These are phyloP conservation scores for Gastracanthus pulcherrimus DNA, from an alignment of 2,888 invertebrate genomes.

Conservation along the genomic window DNA sequence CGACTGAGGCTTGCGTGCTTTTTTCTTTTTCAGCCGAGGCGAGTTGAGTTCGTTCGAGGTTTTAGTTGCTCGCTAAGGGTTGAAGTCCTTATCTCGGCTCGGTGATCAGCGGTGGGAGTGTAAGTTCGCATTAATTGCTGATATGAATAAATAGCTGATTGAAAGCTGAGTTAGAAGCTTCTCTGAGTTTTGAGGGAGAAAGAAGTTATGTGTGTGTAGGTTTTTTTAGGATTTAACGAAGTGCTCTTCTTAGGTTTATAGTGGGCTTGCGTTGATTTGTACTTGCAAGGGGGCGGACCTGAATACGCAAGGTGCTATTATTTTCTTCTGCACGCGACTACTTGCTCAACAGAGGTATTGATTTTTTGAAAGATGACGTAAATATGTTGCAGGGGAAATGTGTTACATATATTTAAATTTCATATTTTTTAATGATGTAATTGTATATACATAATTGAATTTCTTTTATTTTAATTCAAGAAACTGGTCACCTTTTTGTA, in stretches of 20 bases:
- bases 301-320: background rate
- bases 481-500: too few relatives aligned
- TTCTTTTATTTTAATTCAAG: too few relatives aligned
- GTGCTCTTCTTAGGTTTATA: background rate
- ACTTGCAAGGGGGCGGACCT: background rate
- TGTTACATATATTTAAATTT: too few relatives aligned
- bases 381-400: too few relatives aligned
- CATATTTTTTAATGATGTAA: too few relatives aligned
- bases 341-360: too few relatives aligned
- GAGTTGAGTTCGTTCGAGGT: too few relatives aligned
- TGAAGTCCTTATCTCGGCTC: background rate
- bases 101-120: too few relatives aligned
- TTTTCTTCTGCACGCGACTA: background rate
- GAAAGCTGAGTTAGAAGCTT: background rate
- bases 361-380: background rate
- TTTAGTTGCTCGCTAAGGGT: background rate
- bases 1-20: too few relatives aligned
- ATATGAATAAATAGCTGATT: too few relatives aligned
- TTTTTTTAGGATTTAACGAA: background rate
- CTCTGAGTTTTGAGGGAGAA: background rate
- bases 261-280: background rate
- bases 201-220: background rate
- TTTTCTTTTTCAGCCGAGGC: too few relatives aligned
- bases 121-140: background rate
- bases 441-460: too few relatives aligned